A percentile compares a stretch with the other conserved stretches of the same genome.
These are phyloP conservation scores for Syngnathus typhle DNA, from an alignment of 2,113 vertebrate genomes.

Conservation along the genomic window DNA sequence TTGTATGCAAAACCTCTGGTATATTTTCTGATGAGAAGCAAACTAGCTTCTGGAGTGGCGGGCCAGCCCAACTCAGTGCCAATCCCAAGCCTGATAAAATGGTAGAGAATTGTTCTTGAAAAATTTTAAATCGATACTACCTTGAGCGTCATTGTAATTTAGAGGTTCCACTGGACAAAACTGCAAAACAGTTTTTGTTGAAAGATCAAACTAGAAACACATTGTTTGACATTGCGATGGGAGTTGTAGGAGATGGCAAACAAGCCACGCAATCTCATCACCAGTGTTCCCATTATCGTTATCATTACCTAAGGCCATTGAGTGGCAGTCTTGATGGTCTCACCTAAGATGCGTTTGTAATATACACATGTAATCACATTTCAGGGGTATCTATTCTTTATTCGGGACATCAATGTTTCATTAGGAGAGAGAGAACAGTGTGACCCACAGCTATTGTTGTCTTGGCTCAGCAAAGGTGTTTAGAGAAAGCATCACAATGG, in stretches of 20 bases:
- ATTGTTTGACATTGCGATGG: background rate
- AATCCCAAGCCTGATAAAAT: background rate
- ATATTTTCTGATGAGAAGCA: background rate
- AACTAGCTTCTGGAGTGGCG: background rate
- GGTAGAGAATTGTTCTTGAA: background rate
- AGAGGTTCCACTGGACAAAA: background rate
- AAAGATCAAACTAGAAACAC: background rate
- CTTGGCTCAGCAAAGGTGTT: conserved; percentile 33
- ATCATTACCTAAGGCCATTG: conserved; percentile 11
- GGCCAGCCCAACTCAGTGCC: background rate
- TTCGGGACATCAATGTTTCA: conserved; percentile 51
- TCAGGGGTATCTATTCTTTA: conserved; percentile 42
- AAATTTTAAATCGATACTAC: background rate
- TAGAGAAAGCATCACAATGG: conserved; percentile 29
- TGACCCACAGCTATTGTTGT: conserved; percentile 41
- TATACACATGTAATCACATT: conserved; percentile 39
- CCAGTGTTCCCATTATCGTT: conserved; percentile 8
- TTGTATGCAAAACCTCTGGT: background rate
- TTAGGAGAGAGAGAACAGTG: conserved; percentile 24
- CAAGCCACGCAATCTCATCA: background rate
- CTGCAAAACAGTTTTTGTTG: background rate
- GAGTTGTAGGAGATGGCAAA: no score
- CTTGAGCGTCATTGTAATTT: background rate
- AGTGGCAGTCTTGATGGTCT: conserved; percentile 14
- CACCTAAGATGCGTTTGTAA: conserved; percentile 22